These are phyloP conservation scores for Pseudomyrmex cubaensis DNA, from an alignment of 1,140 invertebrate genomes.

Conservation along the genomic window DNA sequence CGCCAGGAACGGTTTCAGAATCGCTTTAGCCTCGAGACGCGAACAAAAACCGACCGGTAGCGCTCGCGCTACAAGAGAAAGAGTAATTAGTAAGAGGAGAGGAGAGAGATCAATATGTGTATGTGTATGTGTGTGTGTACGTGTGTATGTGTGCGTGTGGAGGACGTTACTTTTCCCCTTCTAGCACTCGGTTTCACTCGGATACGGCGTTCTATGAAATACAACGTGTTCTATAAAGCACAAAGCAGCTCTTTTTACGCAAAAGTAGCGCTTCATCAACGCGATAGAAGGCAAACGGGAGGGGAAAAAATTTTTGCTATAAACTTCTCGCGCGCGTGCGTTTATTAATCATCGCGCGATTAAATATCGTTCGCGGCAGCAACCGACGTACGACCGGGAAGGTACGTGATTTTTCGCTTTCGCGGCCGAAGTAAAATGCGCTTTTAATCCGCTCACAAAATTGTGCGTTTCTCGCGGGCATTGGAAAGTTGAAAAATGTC, in stretches of 20 bases:
- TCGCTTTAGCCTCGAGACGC: slow-evolving; percentile 56
- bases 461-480: not conserved
- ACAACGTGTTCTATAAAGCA: slow-evolving; percentile 23
- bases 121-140: too few relatives aligned
- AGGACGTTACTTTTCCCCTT: slow-evolving; percentile 57
- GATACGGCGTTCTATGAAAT: slow-evolving; percentile 59
- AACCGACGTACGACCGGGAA: not conserved
- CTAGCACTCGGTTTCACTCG: slow-evolving; percentile 23
- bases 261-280: slow-evolving; percentile 22
- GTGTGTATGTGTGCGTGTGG: slow-evolving; percentile 17
- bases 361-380: not conserved
- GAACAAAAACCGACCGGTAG: slow-evolving; percentile 48
- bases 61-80: slow-evolving; percentile 34
- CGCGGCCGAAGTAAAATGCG: too few relatives aligned
- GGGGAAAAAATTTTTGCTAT: not conserved
- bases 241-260: not conserved
- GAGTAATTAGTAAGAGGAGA: slow-evolving; percentile 59
- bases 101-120: slow-evolving; percentile 56
- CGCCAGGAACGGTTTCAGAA: slow-evolving; percentile 63
- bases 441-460: too few relatives aligned
- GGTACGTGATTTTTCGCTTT: slow-evolving; percentile 6
- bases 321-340: not conserved
- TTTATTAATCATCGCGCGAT: not conserved
- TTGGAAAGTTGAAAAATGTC: not conserved
- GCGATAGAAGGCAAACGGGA: not conserved